Evolutionary conservation across 1,140 invertebrate genomes (phyloP).

Genomic region (Pogonognathellus flavescens): DNA sequence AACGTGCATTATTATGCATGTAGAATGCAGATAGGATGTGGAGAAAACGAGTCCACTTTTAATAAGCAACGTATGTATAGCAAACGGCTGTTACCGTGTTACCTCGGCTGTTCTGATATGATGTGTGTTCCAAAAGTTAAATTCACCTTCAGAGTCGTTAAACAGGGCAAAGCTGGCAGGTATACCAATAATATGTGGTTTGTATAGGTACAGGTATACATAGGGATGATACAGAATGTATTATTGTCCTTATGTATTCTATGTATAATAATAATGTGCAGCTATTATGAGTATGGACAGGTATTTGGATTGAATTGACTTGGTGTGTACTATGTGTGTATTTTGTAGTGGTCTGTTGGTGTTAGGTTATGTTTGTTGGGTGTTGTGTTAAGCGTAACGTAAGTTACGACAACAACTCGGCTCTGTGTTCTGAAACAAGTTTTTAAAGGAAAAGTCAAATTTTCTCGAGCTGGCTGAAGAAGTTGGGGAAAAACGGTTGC

Average conservation of each 20-base stretch:
- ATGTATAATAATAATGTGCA: not conserved
- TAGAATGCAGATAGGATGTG: not conserved
- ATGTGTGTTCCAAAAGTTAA: not conserved
- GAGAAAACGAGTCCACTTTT: not conserved
- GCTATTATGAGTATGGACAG: not conserved
- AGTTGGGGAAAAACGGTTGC: slow-evolving; percentile 44
- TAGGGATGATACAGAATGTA: not conserved
- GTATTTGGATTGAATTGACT: not conserved
- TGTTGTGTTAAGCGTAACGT: not conserved
- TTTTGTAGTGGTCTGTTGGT: slow-evolving; percentile 10
- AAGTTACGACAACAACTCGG: slow-evolving; percentile 28
- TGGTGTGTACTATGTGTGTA: not conserved
- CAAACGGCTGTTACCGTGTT: not conserved
- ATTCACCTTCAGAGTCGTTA: not conserved
- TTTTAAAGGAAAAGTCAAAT: slow-evolving; percentile 60
- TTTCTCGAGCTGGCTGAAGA: slow-evolving; percentile 53
- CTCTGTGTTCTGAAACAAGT: slow-evolving; percentile 48
- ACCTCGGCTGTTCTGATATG: not conserved
- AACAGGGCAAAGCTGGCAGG: no score
- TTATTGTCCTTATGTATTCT: not conserved
- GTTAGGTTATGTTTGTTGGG: not conserved
- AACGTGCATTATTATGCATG: not conserved
- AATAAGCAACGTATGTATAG: not conserved
- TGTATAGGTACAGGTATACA: no score
- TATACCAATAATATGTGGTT: not conserved